A percentile compares a stretch with the other conserved stretches of the same genome.
These are phyloP conservation scores for Athalia rosae DNA, from an alignment of 2,888 invertebrate species.

Conservation along the genomic window DNA sequence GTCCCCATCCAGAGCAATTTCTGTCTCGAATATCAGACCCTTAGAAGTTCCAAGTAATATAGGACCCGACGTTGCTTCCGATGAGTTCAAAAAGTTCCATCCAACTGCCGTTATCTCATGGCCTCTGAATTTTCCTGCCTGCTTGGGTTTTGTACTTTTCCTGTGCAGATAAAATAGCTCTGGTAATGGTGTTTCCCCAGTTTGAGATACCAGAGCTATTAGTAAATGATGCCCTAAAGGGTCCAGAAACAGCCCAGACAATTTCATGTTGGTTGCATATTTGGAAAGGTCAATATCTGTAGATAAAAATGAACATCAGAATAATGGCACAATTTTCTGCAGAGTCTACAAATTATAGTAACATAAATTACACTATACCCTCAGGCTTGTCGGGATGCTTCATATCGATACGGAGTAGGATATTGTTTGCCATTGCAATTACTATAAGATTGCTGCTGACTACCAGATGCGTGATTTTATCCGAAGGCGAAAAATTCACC, in stretches of 20 bases:
- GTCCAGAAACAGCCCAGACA: slow-evolving; percentile 86
- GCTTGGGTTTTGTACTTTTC: slow-evolving; percentile 84
- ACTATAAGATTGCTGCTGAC: slow-evolving; percentile 89
- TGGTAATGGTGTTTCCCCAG: slow-evolving; percentile 77
- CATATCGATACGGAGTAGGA: slow-evolving; percentile 87
- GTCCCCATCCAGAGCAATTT: slow-evolving; percentile 88
- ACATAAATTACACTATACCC: slow-evolving; percentile 75
- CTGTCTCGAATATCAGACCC: slow-evolving; percentile 93
- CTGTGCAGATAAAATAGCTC: slow-evolving; percentile 89
- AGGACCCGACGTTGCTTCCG: slow-evolving; percentile 84
- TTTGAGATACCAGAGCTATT: slow-evolving; percentile 81
- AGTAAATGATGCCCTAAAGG: slow-evolving; percentile 91
- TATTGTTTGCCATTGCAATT: slow-evolving; percentile 88
- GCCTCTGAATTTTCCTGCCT: slow-evolving; percentile 79
- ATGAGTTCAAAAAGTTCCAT: slow-evolving; percentile 87
- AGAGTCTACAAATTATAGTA: no score
- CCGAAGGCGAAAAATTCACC: slow-evolving; percentile 86
- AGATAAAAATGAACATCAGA: slow-evolving; percentile 32
- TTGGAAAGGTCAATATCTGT: slow-evolving; percentile 85
- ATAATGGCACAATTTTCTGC: no score
- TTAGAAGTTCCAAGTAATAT: slow-evolving; percentile 93
- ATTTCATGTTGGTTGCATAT: slow-evolving; percentile 77
- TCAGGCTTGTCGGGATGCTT: slow-evolving; percentile 85
- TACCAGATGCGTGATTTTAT: slow-evolving; percentile 86
- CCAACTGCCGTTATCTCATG: slow-evolving; percentile 94